Evolutionary conservation across 2,113 vertebrate genomes (phyloP).

Genomic region (Tautogolabrus adspersus): DNA sequence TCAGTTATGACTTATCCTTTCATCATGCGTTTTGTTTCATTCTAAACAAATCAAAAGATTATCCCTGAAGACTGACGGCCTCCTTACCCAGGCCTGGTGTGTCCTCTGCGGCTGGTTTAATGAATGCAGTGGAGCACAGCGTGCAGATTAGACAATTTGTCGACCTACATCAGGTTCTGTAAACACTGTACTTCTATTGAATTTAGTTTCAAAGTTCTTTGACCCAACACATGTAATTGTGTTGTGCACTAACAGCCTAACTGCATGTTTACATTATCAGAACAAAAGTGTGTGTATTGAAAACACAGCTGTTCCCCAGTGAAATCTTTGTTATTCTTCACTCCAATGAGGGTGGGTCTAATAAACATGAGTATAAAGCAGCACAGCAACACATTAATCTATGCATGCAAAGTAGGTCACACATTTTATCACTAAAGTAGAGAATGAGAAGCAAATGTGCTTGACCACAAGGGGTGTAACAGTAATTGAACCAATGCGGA

Average conservation of each 20-base stretch:
- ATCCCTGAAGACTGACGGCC: constrained; percentile 50
- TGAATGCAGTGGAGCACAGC: constrained; percentile 12
- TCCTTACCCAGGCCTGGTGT: constrained; percentile 41
- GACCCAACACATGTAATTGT: constrained; percentile 8
- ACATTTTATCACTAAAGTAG: constrained; percentile 62
- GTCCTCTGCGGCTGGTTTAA: constrained; percentile 27
- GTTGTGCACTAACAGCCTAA: constrained; percentile 11
- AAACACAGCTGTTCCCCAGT: constrained; percentile 62
- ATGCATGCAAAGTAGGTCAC: constrained; percentile 76
- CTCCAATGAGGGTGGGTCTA: constrained; percentile 25
- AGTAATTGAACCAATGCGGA: constrained; percentile 68
- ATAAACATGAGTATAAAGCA: constrained; percentile 60
- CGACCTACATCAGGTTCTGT: background rate
- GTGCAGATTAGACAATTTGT: background rate
- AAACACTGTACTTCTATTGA: background rate
- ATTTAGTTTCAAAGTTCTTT: constrained; percentile 3
- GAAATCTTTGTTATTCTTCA: constrained; percentile 62
- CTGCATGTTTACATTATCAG: constrained; percentile 48
- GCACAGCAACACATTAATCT: constrained; percentile 47
- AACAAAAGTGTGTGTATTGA: constrained; percentile 58
- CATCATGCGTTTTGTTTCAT: constrained; percentile 68
- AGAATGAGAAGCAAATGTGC: constrained; percentile 56
- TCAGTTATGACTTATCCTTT: constrained; percentile 77
- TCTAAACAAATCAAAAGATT: constrained; percentile 67
- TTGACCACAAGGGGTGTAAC: constrained; percentile 62